Percentiles rank a stretch among this genome's conserved stretches.
phyloP scores from a whole-genome alignment of 2,888 invertebrate species.

The Leistus spinibarbis region DNA sequence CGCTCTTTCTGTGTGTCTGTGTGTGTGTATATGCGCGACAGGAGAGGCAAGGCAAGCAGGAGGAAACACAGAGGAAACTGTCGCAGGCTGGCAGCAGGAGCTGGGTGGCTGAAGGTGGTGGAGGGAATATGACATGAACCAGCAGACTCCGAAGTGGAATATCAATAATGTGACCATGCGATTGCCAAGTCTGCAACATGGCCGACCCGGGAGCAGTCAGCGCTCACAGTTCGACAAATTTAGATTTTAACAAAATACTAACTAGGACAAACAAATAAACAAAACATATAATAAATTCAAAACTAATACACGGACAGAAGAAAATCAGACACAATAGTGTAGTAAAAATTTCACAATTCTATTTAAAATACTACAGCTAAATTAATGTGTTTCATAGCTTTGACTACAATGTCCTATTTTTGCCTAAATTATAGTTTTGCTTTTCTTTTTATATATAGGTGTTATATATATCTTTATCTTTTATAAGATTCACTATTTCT shows the following conservation, averaged over 20 bases:
- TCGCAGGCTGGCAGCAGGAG: conserved; percentile 34
- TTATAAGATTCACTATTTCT: too few relatives aligned
- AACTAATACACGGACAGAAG: too few relatives aligned
- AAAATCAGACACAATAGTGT: too few relatives aligned
- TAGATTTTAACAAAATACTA: neutral
- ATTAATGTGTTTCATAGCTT: too few relatives aligned
- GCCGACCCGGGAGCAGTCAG: conserved; percentile 44
- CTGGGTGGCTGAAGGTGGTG: conserved; percentile 42
- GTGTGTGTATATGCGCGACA: neutral
- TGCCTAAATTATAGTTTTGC: too few relatives aligned
- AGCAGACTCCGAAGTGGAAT: conserved; percentile 55
- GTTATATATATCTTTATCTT: too few relatives aligned
- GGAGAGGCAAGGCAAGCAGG: conserved; percentile 1
- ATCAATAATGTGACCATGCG: conserved; percentile 59
- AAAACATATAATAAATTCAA: neutral
- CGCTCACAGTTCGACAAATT: neutral
- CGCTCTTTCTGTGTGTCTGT: neutral
- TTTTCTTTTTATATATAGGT: too few relatives aligned
- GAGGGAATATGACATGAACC: conserved; percentile 53
- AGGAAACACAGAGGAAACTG: neutral
- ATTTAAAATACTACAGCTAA: too few relatives aligned
- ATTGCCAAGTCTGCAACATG: conserved; percentile 54
- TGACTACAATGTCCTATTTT: too few relatives aligned
- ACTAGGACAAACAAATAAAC: neutral
- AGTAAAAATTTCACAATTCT: too few relatives aligned